Evolutionary conservation across 2,113 vertebrate genomes (phyloP), one percentile per base, ranked within the genome.

Genomic region (Elephas maximus): DNA sequence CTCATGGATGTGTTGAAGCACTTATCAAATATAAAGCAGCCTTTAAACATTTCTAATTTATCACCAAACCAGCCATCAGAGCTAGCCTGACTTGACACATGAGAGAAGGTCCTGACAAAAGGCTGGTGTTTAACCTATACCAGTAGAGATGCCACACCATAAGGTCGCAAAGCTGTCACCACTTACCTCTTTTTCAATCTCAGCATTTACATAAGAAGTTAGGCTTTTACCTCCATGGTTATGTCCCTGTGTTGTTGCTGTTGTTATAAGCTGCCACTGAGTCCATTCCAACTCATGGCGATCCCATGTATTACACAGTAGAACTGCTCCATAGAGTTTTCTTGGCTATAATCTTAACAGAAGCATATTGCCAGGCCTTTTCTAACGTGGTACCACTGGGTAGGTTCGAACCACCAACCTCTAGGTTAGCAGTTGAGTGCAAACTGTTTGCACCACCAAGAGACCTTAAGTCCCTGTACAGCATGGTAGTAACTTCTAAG

Each of bases 21-120:
- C 65, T 76, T 81, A 57, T 80, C 60, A 92, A 81, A 78, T 30
- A 83, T 28, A 67, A 1, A 95, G 51, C 15, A 85, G n/a, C 18
- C 83, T 81, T 86, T 73, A 78, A 94, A 81, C 63, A 51, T 28
- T 88, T 95, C 82, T n/a, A 77, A 28, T 57, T 81, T 37, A 77
- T 51, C 15, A 23, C 37, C 78, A 88, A 88, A 88, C 8, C 51
- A 30, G 24, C n/a, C 28, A 78, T 73, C n/a, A 60, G 11, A 62
- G 45, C 45, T 60, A n/a, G 77, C 76, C 53, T 53, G 53, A 80
- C 9, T 14, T 74, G n/a, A 65, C 15, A 80, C 1, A 6, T 17
- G 15, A 81, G 44, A 74, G 74, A 74, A n/a, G 51, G n/a, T 79
- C 44, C 71, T 53, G 8, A 53, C 8, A 81, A 85, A 90, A 96